Conservation (phyloP, 2,888 invertebrate genomes). For the Peribatodes rhomboidaria region DNA sequence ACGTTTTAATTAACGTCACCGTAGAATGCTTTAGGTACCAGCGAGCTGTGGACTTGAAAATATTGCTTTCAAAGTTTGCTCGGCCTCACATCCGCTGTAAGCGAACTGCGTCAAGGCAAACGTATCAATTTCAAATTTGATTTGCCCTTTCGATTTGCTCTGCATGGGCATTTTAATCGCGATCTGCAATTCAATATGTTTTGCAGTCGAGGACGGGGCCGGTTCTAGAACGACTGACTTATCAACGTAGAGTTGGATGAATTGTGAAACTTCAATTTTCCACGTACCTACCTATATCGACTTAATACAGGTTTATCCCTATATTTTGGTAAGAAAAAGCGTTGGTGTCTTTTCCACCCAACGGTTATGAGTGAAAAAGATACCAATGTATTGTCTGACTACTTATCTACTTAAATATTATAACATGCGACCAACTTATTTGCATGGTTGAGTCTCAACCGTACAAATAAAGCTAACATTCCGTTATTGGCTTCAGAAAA, state of each 20-base stretch:
- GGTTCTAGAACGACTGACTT: background rate
- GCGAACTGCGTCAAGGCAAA: slow-evolving; percentile 31
- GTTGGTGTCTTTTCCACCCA: too few species aligned
- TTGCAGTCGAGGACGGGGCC: slow-evolving; percentile 3
- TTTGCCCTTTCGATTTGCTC: slow-evolving; percentile 28
- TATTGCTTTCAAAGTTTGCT: slow-evolving; percentile 17
- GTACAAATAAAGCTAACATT: background rate
- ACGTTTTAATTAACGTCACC: slow-evolving; percentile 81
- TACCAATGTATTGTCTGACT: too few species aligned
- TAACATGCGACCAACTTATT: too few species aligned
- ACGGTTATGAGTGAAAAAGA: too few species aligned
- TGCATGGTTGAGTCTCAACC: too few species aligned
- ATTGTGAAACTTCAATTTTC: background rate
- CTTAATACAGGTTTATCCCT: too few species aligned
- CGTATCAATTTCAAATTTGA: slow-evolving; percentile 16
- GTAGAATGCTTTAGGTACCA: slow-evolving; percentile 58
- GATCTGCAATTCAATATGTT: slow-evolving; percentile 6
- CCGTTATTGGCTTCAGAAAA: too few species aligned
- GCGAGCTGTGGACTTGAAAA: slow-evolving; percentile 31
- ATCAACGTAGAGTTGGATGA: background rate
- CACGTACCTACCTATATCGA: background rate
- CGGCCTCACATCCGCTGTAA: slow-evolving; percentile 23
- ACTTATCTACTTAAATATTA: too few species aligned
- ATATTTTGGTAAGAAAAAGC: too few species aligned
- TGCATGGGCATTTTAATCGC: slow-evolving; percentile 6